Percentiles rank a stretch among this genome's conserved stretches.
phyloP scores from a whole-genome alignment of 2,888 invertebrate species.

The Drosophila rubida region DNA sequence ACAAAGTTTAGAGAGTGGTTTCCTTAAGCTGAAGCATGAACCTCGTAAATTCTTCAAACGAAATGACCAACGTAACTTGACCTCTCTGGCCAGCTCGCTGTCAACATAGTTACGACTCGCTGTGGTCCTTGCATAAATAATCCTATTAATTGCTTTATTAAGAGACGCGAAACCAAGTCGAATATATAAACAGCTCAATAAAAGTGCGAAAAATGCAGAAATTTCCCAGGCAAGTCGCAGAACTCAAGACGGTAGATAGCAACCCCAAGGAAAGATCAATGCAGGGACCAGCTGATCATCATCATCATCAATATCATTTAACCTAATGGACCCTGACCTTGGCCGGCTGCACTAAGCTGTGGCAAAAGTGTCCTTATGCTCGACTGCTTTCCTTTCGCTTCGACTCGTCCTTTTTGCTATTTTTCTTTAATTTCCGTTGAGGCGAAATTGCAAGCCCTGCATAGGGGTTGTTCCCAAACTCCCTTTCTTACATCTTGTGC shows the following conservation, averaged over 20 bases:
- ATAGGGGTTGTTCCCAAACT: conserved; percentile 48
- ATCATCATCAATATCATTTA: conserved; percentile 81
- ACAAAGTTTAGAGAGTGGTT: background rate
- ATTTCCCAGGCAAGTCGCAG: conserved; percentile 41
- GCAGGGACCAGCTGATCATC: conserved; percentile 60
- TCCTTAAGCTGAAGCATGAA: background rate
- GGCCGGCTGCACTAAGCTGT: conserved; percentile 74
- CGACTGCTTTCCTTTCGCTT: conserved; percentile 48
- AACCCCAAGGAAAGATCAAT: conserved; percentile 42
- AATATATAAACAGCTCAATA: conserved; percentile 69
- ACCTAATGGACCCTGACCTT: conserved; percentile 83
- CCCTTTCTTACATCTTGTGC: conserved; percentile 24
- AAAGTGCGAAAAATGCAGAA: conserved; percentile 59
- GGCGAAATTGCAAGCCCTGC: conserved; percentile 46
- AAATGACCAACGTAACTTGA: conserved; percentile 67
- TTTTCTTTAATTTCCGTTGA: conserved; percentile 62
- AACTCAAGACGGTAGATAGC: conserved; percentile 18
- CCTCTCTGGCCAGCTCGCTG: conserved; percentile 64
- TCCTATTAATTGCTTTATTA: conserved; percentile 81
- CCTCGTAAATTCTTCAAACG: background rate
- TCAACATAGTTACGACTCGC: conserved; percentile 62
- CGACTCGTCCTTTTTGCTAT: conserved; percentile 35
- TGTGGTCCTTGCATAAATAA: conserved; percentile 71
- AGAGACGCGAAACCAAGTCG: conserved; percentile 45
- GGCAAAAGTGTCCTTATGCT: conserved; percentile 78